Evolutionary conservation across 2,797 vertebrate species (phyloP), one percentile per base, ranked within the genome.

Genomic region (Neoniphon sammara): DNA sequence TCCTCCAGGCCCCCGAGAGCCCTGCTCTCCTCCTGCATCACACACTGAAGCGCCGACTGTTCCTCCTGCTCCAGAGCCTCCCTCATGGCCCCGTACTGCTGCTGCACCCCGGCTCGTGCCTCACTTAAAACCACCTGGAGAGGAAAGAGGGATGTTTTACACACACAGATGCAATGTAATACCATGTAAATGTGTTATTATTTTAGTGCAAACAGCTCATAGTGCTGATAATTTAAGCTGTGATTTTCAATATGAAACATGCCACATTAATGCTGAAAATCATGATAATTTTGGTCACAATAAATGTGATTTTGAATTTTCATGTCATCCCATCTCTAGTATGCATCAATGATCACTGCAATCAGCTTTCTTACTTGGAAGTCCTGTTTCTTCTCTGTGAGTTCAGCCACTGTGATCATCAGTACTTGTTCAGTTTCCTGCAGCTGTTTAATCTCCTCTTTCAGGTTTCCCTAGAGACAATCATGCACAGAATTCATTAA

Each of bases 21-120:
- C 63, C 78, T 68, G 58, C 20, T 71, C 87, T 94, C 92, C 87
- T 95, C 94, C 47, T 90, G 77, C 1, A 61, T 53, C 81, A 95
- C 89, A 62, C 92, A 93, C 82, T 71, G 82, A 25, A 95, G 80
- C 11, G 92, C 88, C 15, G 85, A 80, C 50, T 89, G 87, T 79
- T 95, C 94, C 87, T 95, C 94, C 18, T 91, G 77, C 50, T 93
- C 91, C 85, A 95, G 75, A 61, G 92, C 91, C 69, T 93, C 92
- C 59, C 85, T 84, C 82, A 95, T 93, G 82, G 89, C 83, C 17
- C 52, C 42, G 39, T 94, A 95, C 86, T 95, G 94, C 89, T 91
- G 92, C 72, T 81, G 77, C 65, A 95, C 89, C 0, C 77, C 83
- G 0, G 62, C 63, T 5, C 73, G 85, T 1, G 91, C 82, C 1